Percentiles rank a stretch among this genome's conserved stretches.
Conservation (phyloP, 2,888 invertebrate species). For the Azorinus chamasolen region DNA sequence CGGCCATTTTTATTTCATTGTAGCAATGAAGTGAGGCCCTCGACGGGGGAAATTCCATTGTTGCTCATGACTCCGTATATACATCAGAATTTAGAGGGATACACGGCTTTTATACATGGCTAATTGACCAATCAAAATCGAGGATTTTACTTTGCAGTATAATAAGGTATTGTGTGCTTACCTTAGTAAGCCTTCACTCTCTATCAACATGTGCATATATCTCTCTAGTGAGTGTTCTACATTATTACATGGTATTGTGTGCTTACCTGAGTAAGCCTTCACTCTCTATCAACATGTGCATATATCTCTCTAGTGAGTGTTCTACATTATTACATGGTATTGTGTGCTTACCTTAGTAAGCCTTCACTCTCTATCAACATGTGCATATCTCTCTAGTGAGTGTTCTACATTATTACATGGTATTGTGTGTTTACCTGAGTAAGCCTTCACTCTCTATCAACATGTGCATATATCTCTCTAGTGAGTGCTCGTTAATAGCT, state of each 20-base stretch:
- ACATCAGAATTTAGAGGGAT: no score
- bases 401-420: no score
- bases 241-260: no score
- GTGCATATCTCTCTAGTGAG: constrained; percentile 92
- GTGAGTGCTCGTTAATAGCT: constrained; percentile 95
- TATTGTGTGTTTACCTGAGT: constrained; percentile 87
- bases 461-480: constrained; percentile 92
- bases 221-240: constrained; percentile 95
- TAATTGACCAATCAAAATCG: no score
- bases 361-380: constrained; percentile 90
- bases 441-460: constrained; percentile 90
- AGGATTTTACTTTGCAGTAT: no score
- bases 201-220: constrained; percentile 91
- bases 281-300: constrained; percentile 92
- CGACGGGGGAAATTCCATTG: no score
- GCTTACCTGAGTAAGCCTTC: constrained; percentile 88
- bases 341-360: constrained; percentile 88
- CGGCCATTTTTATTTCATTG: no score
- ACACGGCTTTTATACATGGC: no score
- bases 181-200: constrained; percentile 89
- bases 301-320: constrained; percentile 92
- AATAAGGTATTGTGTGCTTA: no score
- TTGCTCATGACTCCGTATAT: no score
- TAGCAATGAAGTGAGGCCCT: no score
- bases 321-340: no score